phyloP scores from a whole-genome alignment of 2,113 vertebrate genomes.

The Panthera tigris region DNA sequence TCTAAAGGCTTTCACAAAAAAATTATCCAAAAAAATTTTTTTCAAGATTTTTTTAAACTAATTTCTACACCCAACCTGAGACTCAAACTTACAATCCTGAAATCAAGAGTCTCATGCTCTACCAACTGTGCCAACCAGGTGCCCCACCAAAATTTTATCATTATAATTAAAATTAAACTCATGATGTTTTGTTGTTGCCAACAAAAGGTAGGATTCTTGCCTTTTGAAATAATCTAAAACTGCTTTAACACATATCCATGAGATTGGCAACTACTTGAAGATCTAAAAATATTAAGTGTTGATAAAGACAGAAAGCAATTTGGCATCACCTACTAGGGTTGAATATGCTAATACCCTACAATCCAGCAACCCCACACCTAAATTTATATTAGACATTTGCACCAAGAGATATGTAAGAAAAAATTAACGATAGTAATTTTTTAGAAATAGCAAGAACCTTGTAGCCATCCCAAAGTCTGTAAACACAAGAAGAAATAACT shows the following conservation, averaged over 20 bases:
- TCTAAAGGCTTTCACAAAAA: background rate
- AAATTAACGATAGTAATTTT: background rate
- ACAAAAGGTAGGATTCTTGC: background rate
- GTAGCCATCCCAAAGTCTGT: background rate
- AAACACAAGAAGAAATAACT: background rate
- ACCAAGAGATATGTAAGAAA: background rate
- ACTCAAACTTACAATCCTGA: background rate
- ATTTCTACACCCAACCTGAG: background rate
- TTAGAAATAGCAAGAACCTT: conserved; percentile 40
- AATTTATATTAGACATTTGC: background rate
- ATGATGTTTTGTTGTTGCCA: background rate
- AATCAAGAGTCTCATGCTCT: background rate
- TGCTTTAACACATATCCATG: background rate
- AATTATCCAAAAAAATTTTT: background rate
- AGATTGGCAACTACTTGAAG: conserved; percentile 23
- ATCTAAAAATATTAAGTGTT: conserved; percentile 15
- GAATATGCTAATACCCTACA: background rate
- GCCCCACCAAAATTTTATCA: background rate
- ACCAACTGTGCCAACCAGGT: background rate
- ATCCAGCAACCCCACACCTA: background rate
- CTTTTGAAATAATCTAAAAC: conserved; percentile 23
- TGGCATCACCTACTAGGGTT: background rate
- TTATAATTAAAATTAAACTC: conserved; percentile 25
- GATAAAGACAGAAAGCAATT: background rate
- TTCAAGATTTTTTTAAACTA: background rate